Evolutionary conservation across 2,797 vertebrate species (phyloP), one percentile per base, ranked within the genome.

Genomic region (Sebastes kiyomatsui): DNA sequence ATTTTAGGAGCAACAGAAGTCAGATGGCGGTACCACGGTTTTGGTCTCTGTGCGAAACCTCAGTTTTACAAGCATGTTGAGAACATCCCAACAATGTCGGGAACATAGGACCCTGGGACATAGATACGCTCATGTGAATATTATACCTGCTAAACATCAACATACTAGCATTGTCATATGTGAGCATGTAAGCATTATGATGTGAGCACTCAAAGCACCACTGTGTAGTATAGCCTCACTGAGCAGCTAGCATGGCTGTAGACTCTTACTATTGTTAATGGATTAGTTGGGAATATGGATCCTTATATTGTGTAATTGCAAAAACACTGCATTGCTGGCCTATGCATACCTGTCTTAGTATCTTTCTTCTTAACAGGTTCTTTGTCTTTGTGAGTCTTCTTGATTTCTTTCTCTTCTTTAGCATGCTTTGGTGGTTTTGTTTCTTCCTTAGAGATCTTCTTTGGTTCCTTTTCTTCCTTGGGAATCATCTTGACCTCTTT

Each of bases 301-400:
- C 22, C 4, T 35, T 32, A 64, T 23, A 7, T 67, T 56, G n/a
- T 38, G 25, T 64, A 28, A 30, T 16, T 58, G 3, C 16, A 33
- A 32, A 70, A 59, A n/a, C 6, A 38, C 4, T 62, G 20, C 2
- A 78, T 30, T 38, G 18, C 14, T 46, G 4, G n/a, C 7, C 12
- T 56, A 1, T 13, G 27, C 20, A 1, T 83, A 92, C 92, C 90
- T 89, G 74, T 85, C 33, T 81, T 78, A 7, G 55, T 69, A 28
- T 86, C 69, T 35, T 7, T 80, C 62, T 74, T 87, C 80, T 78
- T 68, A 14, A 23, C 16, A 55, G 23, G 38, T 49, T 67, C 67
- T 71, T 82, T 77, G 5, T 76, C 81, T 80, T 78, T 76, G 14
- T 30, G 27, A 7, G 35, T 11, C 6, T 32, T 77, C 23, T 79